Base-by-base conservation (phyloP, 1,140 invertebrate genomes). In the Copidosoma floridanum region DNA sequence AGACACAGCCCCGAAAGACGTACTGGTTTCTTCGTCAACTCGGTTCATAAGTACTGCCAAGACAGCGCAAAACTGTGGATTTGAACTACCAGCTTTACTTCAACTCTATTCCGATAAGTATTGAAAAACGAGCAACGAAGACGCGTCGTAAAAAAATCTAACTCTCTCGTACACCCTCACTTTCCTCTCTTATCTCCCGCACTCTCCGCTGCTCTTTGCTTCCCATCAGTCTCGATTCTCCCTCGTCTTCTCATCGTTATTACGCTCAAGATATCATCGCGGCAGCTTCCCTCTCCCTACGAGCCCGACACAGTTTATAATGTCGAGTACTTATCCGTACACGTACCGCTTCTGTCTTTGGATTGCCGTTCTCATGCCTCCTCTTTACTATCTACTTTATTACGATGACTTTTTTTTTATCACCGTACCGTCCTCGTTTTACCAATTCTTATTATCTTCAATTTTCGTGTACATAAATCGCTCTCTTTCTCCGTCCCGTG, bases 381-480 rank as follows among this genome's bases (percentile, higher is more conserved):
- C 8, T 26, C 50, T 26, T 26, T 10, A 52, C 40, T 52, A 40
- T 40, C 50, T 24, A 2, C 14, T 37, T 52, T 46, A 46, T 59
- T 59, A 53, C n/a, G n/a, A n/a, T n/a, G n/a, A n/a, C n/a, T n/a
- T n/a, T n/a, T n/a, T n/a, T n/a, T n/a, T 52, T 52, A 48, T 37
- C 52, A 59, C 52, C 57, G 18, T 52, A 6, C n/a, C n/a, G n/a
- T n/a, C 23, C 47, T 4, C 40, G 29, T 35, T 58, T 51, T 58
- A 58, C 51, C 56, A 29, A 51, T 18, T 16, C 14, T 16, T 29
- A 43, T 50, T 51, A 51, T 58, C 47, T 51, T 12, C 37, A 51
- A 58, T 43, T 51, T 51, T 26, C 29, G 29, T 32, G 29, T 32
- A 32, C 12, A 8, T 32, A 32, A 8, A 6, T 26, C 51, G 29